phyloP scores from a whole-genome alignment of 2,888 invertebrate genomes.

The Cephus rjabovi region DNA sequence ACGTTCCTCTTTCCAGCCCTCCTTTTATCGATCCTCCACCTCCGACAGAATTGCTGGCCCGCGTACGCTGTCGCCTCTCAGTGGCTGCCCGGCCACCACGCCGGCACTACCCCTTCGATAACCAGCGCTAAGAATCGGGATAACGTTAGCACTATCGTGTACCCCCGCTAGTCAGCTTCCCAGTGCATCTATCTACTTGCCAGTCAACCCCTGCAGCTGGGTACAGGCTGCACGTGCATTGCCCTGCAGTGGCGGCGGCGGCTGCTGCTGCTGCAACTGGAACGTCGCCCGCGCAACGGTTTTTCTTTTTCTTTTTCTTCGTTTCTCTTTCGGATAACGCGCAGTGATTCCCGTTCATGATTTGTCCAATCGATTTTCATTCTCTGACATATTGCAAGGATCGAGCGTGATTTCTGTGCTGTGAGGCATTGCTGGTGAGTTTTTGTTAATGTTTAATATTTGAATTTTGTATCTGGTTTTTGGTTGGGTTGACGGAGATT shows the following conservation, averaged over 20 bases:
- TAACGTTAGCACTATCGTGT: background rate
- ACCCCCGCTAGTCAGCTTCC: background rate
- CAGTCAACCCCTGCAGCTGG: background rate
- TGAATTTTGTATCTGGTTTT: background rate
- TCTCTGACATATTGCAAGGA: background rate
- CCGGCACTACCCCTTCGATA: slow-evolving; percentile 57
- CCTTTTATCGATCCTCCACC: slow-evolving; percentile 57
- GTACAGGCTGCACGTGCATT: background rate
- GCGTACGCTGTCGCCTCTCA: slow-evolving; percentile 51
- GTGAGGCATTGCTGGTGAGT: background rate
- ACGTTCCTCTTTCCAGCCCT: slow-evolving; percentile 35
- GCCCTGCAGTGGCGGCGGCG: background rate
- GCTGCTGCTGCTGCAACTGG: background rate
- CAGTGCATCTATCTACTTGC: background rate
- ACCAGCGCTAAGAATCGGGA: slow-evolving; percentile 8
- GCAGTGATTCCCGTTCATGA: background rate
- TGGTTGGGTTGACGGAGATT: background rate
- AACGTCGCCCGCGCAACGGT: background rate
- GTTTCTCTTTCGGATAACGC: background rate
- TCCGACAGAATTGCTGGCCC: slow-evolving; percentile 38
- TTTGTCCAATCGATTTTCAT: background rate
- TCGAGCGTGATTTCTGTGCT: background rate
- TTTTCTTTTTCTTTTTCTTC: background rate
- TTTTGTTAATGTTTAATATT: background rate
- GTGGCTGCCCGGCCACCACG: slow-evolving; percentile 64